Evolutionary conservation across 2,888 invertebrate species (phyloP).

Genomic region (Branchellion lobata): DNA sequence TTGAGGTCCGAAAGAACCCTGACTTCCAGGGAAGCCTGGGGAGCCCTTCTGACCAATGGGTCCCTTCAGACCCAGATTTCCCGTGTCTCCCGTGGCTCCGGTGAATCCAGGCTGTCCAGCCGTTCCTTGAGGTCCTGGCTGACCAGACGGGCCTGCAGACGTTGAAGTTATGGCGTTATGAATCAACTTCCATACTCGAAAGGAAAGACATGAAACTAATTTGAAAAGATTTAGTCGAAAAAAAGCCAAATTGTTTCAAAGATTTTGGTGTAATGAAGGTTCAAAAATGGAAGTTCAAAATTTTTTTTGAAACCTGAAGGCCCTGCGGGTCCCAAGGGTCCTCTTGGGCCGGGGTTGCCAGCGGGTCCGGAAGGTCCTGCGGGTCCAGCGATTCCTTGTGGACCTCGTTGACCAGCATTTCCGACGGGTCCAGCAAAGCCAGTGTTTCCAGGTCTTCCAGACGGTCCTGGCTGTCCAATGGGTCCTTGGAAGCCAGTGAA

Average conservation of each 20-base stretch:
- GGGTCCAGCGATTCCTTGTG: conserved; percentile 33
- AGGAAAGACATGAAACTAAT: too few relatives aligned
- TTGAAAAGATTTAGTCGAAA: too few relatives aligned
- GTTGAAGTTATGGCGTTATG: too few relatives aligned
- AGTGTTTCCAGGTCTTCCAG: conserved; percentile 43
- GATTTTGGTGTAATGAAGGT: neutral
- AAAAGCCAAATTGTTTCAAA: too few relatives aligned
- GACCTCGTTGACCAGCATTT: conserved; percentile 26
- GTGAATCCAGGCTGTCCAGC: conserved; percentile 44
- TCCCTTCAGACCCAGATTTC: conserved; percentile 41
- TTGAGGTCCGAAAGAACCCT: conserved; percentile 44
- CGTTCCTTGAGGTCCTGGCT: conserved; percentile 45
- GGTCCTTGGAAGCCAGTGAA: conserved; percentile 35
- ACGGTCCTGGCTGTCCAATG: conserved; percentile 36
- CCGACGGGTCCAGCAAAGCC: conserved; percentile 42
- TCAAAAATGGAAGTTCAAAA: neutral
- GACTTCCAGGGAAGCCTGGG: conserved; percentile 38
- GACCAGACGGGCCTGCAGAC: conserved; percentile 47
- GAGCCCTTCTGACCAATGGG: conserved; percentile 43
- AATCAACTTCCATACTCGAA: too few relatives aligned
- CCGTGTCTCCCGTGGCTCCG: conserved; percentile 42
- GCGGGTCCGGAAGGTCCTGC: conserved; percentile 43
- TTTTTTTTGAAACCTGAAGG: conserved; percentile 14
- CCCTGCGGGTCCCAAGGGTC: neutral
- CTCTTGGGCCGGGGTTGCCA: conserved; percentile 36